Evolutionary conservation across 64 coral and sea anemone species (phyloP).

Genomic region (Stichodactyla mertensii): DNA sequence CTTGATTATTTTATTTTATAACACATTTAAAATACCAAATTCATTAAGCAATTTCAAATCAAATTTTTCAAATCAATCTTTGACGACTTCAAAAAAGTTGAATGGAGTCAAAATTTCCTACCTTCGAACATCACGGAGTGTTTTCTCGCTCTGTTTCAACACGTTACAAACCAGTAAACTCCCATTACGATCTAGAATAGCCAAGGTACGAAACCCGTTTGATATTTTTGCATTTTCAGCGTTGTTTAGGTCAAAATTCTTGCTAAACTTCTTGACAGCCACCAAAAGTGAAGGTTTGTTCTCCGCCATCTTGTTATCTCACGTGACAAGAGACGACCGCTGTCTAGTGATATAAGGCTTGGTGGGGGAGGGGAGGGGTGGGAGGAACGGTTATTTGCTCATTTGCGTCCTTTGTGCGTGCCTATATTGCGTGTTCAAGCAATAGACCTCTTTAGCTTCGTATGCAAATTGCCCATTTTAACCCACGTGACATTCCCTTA

Average conservation of each 20-base stretch:
- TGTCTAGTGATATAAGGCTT: not conserved
- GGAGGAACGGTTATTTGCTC: too few species aligned
- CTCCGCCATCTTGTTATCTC: conserved; percentile 41
- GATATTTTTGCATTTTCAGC: conserved; percentile 5
- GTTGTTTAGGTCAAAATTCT: not conserved
- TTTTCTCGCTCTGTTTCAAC: not conserved
- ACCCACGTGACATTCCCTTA: too few species aligned
- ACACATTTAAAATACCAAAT: too few species aligned
- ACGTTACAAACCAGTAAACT: conserved; percentile 2
- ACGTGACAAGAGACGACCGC: conserved; percentile 18
- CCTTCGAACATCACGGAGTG: not conserved
- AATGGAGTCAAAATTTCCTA: not conserved
- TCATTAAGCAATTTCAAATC: too few species aligned
- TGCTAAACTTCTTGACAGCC: conserved; percentile 15
- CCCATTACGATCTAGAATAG: not conserved
- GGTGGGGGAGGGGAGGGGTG: too few species aligned
- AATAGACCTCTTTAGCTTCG: too few species aligned
- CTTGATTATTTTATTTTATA: too few species aligned
- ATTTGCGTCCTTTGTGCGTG: too few species aligned
- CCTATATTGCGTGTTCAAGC: too few species aligned
- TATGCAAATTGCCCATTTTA: too few species aligned
- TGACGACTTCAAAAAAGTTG: too few species aligned
- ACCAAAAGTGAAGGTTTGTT: conserved; percentile 8
- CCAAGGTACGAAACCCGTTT: conserved; percentile 4
- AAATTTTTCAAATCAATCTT: too few species aligned